phyloP scores from a whole-genome alignment of 2,113 vertebrate genomes.

The Nothobranchius kuhntae region DNA sequence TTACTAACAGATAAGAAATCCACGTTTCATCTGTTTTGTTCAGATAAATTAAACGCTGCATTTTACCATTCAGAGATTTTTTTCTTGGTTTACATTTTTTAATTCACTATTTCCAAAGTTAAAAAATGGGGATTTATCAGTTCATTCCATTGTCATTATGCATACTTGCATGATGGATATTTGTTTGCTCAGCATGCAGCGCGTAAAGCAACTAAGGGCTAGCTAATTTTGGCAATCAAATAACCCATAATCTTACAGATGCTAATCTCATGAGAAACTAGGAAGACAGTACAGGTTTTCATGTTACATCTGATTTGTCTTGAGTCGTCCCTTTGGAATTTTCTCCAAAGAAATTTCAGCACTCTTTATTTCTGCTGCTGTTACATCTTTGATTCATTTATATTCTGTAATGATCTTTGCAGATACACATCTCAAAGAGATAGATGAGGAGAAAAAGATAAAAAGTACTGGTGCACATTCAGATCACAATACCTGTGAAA shows the following conservation, averaged over 20 bases:
- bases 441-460: background rate
- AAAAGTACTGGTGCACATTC: slow-evolving; percentile 3
- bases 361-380: too few relatives aligned
- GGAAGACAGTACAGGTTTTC: slow-evolving; percentile 1
- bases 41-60: background rate
- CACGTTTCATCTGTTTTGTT: background rate
- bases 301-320: slow-evolving; percentile 1
- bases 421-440: background rate
- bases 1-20: too few relatives aligned
- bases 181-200: background rate
- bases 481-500: background rate
- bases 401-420: background rate
- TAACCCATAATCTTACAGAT: background rate
- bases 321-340: background rate
- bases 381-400: background rate
- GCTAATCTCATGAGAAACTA: slow-evolving; percentile 15
- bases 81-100: background rate
- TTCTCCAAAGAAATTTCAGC: too few relatives aligned
- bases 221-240: slow-evolving; percentile 12
- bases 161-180: slow-evolving; percentile 2
- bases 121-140: too few relatives aligned
- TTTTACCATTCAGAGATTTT: background rate
- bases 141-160: background rate
- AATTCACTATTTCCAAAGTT: too few relatives aligned
- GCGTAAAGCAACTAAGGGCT: background rate